Percentiles rank a stretch among this genome's conserved stretches.
Evolutionary conservation across 2,113 vertebrate genomes (phyloP).

Genomic region (Notiomystis cincta): DNA sequence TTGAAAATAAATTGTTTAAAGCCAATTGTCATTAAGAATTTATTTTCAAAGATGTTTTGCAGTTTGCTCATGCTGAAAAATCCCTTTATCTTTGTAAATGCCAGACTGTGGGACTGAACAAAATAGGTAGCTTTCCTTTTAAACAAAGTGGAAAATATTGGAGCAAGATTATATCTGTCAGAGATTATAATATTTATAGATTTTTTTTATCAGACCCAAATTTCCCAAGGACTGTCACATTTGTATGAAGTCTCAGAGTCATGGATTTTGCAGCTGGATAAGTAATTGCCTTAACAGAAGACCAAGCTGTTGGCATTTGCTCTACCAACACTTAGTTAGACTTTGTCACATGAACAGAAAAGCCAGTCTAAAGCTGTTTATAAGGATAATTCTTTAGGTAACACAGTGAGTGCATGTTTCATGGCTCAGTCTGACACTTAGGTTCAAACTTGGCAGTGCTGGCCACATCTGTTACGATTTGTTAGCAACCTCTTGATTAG

Average conservation of each 20-base stretch:
- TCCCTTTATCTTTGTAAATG: constrained; percentile 33
- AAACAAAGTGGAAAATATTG: constrained; percentile 16
- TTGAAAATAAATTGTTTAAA: constrained; percentile 46
- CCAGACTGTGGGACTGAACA: background rate
- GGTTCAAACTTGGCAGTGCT: background rate
- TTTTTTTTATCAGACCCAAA: constrained; percentile 3
- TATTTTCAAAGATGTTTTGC: constrained; percentile 20
- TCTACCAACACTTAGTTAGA: background rate
- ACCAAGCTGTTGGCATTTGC: background rate
- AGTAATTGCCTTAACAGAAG: background rate
- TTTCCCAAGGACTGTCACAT: background rate
- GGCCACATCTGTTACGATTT: background rate
- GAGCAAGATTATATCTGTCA: constrained; percentile 15
- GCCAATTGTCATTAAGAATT: constrained; percentile 22
- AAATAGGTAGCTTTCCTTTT: constrained; percentile 33
- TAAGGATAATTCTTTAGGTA: background rate
- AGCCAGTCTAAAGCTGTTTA: background rate
- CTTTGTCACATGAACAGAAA: background rate
- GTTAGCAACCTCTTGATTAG: background rate
- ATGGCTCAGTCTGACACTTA: background rate
- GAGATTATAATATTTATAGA: constrained; percentile 25
- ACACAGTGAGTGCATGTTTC: background rate
- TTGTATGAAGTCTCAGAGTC: background rate
- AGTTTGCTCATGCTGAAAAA: constrained; percentile 7
- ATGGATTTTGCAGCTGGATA: background rate